A percentile compares a stretch with the other conserved stretches of the same genome.
These are phyloP conservation scores for Drosophila ogumai DNA, from an alignment of 1,140 invertebrate species.

Conservation along the genomic window DNA sequence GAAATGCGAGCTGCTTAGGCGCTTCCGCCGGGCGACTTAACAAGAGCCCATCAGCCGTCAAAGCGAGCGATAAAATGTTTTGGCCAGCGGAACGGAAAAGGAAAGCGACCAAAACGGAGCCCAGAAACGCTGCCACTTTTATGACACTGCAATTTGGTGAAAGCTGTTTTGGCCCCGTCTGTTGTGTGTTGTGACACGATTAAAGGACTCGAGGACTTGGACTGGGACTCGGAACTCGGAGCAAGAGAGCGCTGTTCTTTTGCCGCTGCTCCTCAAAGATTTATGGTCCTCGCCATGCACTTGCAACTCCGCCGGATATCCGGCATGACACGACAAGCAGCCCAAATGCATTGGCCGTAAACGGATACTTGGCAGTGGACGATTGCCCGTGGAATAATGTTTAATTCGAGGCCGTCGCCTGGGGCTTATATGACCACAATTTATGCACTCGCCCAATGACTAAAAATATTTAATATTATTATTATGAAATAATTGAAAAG, in stretches of 20 bases:
- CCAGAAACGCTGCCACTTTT: constrained; percentile 58
- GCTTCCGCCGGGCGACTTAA: constrained; percentile 56
- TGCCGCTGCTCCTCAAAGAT: constrained; percentile 54
- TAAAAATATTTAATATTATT: background rate
- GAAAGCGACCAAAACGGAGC: constrained; percentile 19
- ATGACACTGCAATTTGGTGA: constrained; percentile 70
- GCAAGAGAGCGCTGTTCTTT: constrained; percentile 34
- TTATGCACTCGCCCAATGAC: constrained; percentile 6
- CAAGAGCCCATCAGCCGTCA: constrained; percentile 50
- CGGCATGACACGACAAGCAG: constrained; percentile 68
- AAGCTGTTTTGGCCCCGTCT: constrained; percentile 37
- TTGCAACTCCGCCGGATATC: constrained; percentile 76
- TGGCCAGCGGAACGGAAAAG: constrained; percentile 43
- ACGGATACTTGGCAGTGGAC: constrained; percentile 47
- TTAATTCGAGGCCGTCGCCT: constrained; percentile 35
- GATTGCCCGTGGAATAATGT: constrained; percentile 29
- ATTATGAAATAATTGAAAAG: background rate
- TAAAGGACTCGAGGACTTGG: constrained; percentile 27
- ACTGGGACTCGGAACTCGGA: constrained; percentile 1
- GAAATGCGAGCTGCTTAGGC: constrained; percentile 66
- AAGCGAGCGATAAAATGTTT: constrained; percentile 54
- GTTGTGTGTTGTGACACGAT: constrained; percentile 48
- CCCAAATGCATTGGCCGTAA: constrained; percentile 50
- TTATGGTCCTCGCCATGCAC: constrained; percentile 65
- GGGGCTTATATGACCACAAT: constrained; percentile 3